A percentile compares a stretch with the other conserved stretches of the same genome.
These are phyloP conservation scores for Amblyopsis rosae DNA, from an alignment of 2,113 vertebrate genomes.

Conservation along the genomic window DNA sequence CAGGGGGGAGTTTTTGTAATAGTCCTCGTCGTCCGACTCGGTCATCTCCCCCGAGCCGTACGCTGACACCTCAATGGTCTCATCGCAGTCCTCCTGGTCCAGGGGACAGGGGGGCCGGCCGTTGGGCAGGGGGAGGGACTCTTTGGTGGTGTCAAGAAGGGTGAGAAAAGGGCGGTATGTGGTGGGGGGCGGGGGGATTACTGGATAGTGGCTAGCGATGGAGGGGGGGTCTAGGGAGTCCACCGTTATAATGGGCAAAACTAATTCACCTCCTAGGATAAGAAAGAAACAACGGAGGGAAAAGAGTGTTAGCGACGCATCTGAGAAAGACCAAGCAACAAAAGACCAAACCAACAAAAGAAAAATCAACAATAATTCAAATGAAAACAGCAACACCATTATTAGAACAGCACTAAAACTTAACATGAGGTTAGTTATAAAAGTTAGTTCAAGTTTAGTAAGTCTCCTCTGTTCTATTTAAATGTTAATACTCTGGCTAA, in stretches of 20 bases:
- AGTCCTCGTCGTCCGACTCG: slow-evolving; percentile 92
- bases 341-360: slow-evolving; percentile 38
- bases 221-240: slow-evolving; percentile 92
- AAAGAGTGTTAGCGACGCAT: slow-evolving; percentile 59
- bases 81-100: slow-evolving; percentile 91
- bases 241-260: slow-evolving; percentile 94
- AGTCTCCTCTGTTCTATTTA: slow-evolving; percentile 62
- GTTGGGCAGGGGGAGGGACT: slow-evolving; percentile 79
- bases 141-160: slow-evolving; percentile 86
- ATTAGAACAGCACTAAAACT: slow-evolving; percentile 74
- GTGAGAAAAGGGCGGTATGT: slow-evolving; percentile 88
- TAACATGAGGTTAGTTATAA: slow-evolving; percentile 75
- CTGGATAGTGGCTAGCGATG: slow-evolving; percentile 88
- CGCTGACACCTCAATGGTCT: slow-evolving; percentile 87
- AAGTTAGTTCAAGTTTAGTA: slow-evolving; percentile 55
- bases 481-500: slow-evolving; percentile 53
- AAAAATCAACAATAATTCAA: slow-evolving; percentile 48
- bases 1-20: slow-evolving; percentile 87
- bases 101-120: slow-evolving; percentile 79
- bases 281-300: slow-evolving; percentile 76
- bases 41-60: slow-evolving; percentile 92
- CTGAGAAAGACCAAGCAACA: slow-evolving; percentile 26
- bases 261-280: slow-evolving; percentile 93
- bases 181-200: slow-evolving; percentile 87
- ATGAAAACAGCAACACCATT: slow-evolving; percentile 70